phyloP scores from a whole-genome alignment of 2,888 invertebrate species.

The Hermodice carunculata region DNA sequence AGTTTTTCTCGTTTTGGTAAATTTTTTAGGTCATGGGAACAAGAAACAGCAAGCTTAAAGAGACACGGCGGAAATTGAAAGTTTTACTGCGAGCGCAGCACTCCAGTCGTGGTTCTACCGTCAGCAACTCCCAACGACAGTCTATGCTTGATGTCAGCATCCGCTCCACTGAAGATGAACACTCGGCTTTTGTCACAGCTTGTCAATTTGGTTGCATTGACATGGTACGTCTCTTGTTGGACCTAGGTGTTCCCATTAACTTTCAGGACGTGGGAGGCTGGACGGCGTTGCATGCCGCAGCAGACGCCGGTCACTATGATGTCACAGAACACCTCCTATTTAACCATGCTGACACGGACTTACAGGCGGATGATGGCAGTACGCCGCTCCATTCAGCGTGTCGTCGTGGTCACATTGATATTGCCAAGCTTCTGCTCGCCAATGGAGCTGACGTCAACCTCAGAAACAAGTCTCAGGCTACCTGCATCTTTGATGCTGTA shows the following conservation, averaged over 20 bases:
- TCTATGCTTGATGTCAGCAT: conserved; percentile 33
- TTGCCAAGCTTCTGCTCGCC: conserved; percentile 1
- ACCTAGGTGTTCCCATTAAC: conserved; percentile 29
- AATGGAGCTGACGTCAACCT: conserved; percentile 14
- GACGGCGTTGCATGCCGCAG: conserved; percentile 33
- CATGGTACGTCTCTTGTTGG: conserved; percentile 20
- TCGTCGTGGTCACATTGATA: conserved; percentile 15
- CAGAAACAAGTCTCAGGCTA: conserved; percentile 10
- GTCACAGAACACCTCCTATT: conserved; percentile 16
- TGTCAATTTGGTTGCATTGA: conserved; percentile 28
- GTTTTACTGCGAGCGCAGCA: conserved; percentile 18
- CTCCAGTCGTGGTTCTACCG: not conserved
- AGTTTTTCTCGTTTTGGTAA: no score
- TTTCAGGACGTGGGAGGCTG: conserved; percentile 27
- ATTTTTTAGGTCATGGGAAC: no score
- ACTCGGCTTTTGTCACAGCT: conserved; percentile 29
- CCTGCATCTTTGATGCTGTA: conserved; percentile 20
- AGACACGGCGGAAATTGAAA: conserved; percentile 18
- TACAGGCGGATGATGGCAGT: conserved; percentile 9
- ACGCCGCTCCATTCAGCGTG: conserved; percentile 18
- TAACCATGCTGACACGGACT: not conserved
- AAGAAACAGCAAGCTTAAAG: not conserved
- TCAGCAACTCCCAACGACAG: conserved; percentile 20
- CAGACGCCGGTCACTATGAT: conserved; percentile 23
- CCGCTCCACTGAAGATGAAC: conserved; percentile 12